Percentiles rank a stretch among this genome's conserved stretches.
Conservation (phyloP, 1,140 invertebrate species). For the Elymnias hypermnestra region DNA sequence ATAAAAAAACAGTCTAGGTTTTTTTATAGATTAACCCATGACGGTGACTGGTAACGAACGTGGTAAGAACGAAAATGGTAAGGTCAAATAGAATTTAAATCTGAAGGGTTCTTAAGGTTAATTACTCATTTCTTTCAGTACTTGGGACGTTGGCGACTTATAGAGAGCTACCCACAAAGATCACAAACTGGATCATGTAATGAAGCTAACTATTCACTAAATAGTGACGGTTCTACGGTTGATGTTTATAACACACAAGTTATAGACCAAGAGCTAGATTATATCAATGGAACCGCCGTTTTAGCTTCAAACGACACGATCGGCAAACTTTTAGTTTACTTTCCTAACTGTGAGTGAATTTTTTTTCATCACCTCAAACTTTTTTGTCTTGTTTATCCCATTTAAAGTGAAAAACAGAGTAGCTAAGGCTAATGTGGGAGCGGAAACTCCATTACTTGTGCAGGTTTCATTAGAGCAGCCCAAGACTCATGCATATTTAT, state of each 20-base stretch:
- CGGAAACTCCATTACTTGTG: too few species aligned
- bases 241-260: constrained; percentile 42
- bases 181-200: constrained; percentile 30
- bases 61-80: too few species aligned
- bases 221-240: constrained; percentile 20
- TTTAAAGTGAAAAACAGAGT: too few species aligned
- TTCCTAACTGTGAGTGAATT: constrained; percentile 33
- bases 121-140: constrained; percentile 51
- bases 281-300: constrained; percentile 31
- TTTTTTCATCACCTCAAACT: neutral
- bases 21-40: too few species aligned
- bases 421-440: too few species aligned
- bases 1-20: too few species aligned
- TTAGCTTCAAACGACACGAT: constrained; percentile 30
- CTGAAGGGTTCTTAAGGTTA: too few species aligned
- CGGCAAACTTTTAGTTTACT: constrained; percentile 40
- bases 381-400: too few species aligned
- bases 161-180: constrained; percentile 40
- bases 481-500: too few species aligned
- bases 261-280: constrained; percentile 25
- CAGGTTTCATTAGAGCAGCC: too few species aligned
- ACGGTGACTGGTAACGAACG: too few species aligned
- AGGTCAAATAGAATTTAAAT: too few species aligned
- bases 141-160: constrained; percentile 38
- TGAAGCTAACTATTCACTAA: constrained; percentile 34